These are phyloP conservation scores for Drosophila nannoptera DNA, from an alignment of 1,140 invertebrate genomes.

Conservation along the genomic window DNA sequence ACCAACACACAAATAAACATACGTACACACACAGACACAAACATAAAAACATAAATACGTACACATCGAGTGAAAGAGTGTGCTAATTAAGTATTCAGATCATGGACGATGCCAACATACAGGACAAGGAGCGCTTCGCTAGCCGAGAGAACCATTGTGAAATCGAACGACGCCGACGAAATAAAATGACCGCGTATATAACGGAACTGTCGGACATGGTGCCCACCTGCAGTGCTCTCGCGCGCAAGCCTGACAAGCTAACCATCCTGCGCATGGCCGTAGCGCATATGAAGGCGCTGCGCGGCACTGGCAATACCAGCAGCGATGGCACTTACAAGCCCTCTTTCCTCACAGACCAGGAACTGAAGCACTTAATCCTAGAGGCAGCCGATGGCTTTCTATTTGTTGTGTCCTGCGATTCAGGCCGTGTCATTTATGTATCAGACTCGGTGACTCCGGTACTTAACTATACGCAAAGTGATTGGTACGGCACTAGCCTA, in stretches of 20 bases:
- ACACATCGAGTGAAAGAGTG: conserved; percentile 23
- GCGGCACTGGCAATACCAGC: conserved; percentile 93
- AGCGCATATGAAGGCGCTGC: conserved; percentile 97
- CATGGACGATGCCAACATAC: conserved; percentile 94
- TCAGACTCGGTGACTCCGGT: conserved; percentile 99
- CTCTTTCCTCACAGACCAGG: conserved; percentile 99
- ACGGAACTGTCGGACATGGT: conserved; percentile 99
- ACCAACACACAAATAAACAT: conserved; percentile 24
- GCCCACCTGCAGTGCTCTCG: conserved; percentile 97
- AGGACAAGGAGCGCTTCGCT: conserved; percentile 97
- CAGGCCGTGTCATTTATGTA: conserved; percentile 97
- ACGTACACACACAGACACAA: conserved; percentile 2
- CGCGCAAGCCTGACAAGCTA: conserved; percentile 98
- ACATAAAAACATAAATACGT: background rate
- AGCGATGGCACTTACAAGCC: conserved; percentile 98
- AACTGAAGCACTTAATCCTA: conserved; percentile 98
- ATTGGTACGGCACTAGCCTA: conserved; percentile 97
- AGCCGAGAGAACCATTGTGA: conserved; percentile 99
- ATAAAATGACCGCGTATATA: conserved; percentile 99
- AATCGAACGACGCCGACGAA: conserved; percentile 97
- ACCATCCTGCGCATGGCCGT: conserved; percentile 99
- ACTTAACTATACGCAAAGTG: conserved; percentile 96
- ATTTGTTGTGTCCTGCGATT: conserved; percentile 99
- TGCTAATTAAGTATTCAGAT: conserved; percentile 70
- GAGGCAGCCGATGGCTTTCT: conserved; percentile 99